Conservation (phyloP, 1,140 invertebrate genomes). For the Vanessa tameamea region DNA sequence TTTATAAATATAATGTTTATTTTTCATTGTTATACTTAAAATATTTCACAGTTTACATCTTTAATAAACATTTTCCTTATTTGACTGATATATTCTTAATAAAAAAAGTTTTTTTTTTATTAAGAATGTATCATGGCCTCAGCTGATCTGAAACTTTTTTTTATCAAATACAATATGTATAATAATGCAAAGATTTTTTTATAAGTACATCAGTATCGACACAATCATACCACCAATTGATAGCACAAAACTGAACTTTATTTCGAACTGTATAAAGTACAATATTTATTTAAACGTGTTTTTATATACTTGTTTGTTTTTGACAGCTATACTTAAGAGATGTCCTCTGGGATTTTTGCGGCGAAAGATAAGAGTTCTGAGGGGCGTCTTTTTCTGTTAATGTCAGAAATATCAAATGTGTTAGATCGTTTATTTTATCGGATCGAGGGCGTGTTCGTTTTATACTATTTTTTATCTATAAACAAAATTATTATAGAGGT, state of each 20-base stretch:
- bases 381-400: constrained; percentile 35
- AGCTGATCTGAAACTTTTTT: no score
- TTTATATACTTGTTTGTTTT: constrained; percentile 30
- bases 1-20: no score
- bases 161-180: no score
- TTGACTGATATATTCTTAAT: no score
- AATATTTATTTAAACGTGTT: background rate
- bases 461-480: background rate
- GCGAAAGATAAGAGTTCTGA: constrained; percentile 41
- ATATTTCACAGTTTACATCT: no score
- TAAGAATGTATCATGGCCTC: no score
- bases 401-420: constrained; percentile 25
- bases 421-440: constrained; percentile 1
- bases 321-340: constrained; percentile 36
- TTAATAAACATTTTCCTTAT: no score
- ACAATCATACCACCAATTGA: background rate
- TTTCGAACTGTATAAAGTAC: background rate
- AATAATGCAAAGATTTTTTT: no score
- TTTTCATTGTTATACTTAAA: no score
- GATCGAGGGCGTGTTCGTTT: background rate
- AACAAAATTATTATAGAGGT: background rate
- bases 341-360: constrained; percentile 41
- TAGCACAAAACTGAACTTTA: background rate
- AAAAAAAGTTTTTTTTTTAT: no score
- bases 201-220: no score